Percentiles rank a stretch among this genome's conserved stretches.
phyloP scores from a whole-genome alignment of 2,113 vertebrate species.

The Oenanthe oenanthe region DNA sequence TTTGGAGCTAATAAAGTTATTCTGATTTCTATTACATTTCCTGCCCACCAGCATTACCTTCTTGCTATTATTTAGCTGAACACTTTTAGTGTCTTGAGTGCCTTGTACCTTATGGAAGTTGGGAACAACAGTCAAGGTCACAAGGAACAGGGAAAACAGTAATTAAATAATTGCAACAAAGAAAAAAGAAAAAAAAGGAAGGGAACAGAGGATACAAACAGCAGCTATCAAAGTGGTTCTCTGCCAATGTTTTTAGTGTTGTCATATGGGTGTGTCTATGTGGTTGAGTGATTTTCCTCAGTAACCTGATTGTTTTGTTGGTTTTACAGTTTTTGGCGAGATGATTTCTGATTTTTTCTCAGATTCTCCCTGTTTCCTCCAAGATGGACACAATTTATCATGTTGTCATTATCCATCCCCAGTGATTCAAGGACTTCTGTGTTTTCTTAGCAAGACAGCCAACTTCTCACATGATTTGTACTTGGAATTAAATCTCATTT shows the following conservation, averaged over 20 bases:
- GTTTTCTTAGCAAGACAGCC: not conserved
- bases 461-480: not conserved
- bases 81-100: not conserved
- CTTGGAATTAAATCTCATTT: not conserved
- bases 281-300: not conserved
- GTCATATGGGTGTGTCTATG: not conserved
- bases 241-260: not conserved
- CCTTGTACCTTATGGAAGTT: not conserved
- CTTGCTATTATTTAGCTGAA: not conserved
- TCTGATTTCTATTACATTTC: not conserved
- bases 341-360: not conserved
- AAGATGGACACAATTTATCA: not conserved
- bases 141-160: not conserved
- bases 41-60: not conserved
- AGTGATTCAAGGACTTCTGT: not conserved
- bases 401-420: not conserved
- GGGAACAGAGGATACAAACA: not conserved
- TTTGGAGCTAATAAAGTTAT: constrained; percentile 23
- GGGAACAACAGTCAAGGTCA: not conserved
- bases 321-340: not conserved
- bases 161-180: not conserved
- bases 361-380: not conserved
- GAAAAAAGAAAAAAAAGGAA: not conserved
- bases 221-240: not conserved
- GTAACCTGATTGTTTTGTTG: not conserved